phyloP scores from a whole-genome alignment of 2,113 vertebrate genomes.

The Cinclus mexicanus region DNA sequence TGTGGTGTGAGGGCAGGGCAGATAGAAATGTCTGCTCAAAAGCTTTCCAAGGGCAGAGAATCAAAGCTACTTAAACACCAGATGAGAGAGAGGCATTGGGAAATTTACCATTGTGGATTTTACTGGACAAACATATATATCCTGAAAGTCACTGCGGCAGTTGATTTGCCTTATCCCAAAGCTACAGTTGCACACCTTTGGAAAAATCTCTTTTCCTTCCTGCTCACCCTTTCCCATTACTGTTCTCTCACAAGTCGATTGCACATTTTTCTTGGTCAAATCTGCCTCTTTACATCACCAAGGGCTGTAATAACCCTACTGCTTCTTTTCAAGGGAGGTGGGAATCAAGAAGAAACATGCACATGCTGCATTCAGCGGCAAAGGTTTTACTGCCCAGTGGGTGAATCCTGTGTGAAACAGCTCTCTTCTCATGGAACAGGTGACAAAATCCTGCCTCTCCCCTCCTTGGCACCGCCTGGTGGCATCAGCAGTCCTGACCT shows the following conservation, averaged over 20 bases:
- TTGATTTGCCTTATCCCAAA: neutral
- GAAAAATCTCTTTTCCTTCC: neutral
- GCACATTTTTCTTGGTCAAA: neutral
- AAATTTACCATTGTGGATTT: neutral
- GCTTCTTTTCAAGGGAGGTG: neutral
- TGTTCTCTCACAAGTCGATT: neutral
- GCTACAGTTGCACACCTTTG: neutral
- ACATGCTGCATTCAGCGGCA: neutral
- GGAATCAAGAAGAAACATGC: neutral
- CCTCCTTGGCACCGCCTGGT: neutral
- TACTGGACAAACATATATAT: neutral
- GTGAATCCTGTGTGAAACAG: neutral
- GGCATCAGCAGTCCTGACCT: neutral
- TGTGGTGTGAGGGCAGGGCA: neutral
- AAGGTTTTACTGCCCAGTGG: neutral
- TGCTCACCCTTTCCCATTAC: neutral
- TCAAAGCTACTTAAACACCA: neutral
- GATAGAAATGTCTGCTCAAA: neutral
- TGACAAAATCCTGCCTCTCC: neutral
- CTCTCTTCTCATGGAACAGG: accelerated
- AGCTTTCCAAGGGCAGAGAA: neutral
- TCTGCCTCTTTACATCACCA: neutral
- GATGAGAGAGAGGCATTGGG: neutral
- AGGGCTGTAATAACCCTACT: neutral
- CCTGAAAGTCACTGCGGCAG: neutral